Evolutionary conservation across 2,797 vertebrate species (phyloP), one percentile per base, ranked within the genome.

Genomic region (Tachyglossus aculeatus): DNA sequence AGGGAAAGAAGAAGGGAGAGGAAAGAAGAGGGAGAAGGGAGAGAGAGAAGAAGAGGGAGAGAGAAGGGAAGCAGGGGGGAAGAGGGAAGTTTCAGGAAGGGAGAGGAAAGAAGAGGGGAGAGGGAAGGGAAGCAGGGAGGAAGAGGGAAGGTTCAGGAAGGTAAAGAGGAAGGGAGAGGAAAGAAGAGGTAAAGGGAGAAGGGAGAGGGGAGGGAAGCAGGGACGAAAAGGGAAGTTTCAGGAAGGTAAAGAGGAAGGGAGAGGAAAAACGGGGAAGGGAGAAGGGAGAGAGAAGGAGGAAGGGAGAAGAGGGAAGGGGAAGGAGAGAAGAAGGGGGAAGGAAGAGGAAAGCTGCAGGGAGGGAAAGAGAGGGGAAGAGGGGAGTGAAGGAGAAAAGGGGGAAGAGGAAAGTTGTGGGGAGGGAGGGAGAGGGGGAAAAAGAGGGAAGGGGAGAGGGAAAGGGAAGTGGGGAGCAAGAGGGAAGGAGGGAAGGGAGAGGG

Each of bases 351-450:
- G 15, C 29, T 22, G 36, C 5, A 11, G 38, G 48, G 58, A 37
- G 29, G 11, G 9, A 27, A 27, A 71, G 54, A 44, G 14, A 25
- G 50, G 50, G 36, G 11, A 10, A 9, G 48, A 5, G 27, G 16
- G 0, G 0, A n/a, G 24, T 14, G 13, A 51, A 62, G 19, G 36
- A 5, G 13, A 1, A 9, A 13, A 31, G 38, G 27, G 1, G 29
- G 48, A 29, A 5, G 29, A 4, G 22, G 24, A 55, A 22, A 0
- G 3, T 0, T 8, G 53, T 22, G 43, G 47, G 5, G n/a, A 31
- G 57, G 44, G 43, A 51, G 43, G 51, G 44, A 21, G n/a, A 21
- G 39, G 38, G 21, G 34, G 39, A 55, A 40, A 31, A 21, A n/a
- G n/a, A 15, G 37, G 43, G 19, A 25, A 18, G 43, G 22, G 19